phyloP scores from a whole-genome alignment of 2,888 invertebrate species.

The Tortrix viridana region DNA sequence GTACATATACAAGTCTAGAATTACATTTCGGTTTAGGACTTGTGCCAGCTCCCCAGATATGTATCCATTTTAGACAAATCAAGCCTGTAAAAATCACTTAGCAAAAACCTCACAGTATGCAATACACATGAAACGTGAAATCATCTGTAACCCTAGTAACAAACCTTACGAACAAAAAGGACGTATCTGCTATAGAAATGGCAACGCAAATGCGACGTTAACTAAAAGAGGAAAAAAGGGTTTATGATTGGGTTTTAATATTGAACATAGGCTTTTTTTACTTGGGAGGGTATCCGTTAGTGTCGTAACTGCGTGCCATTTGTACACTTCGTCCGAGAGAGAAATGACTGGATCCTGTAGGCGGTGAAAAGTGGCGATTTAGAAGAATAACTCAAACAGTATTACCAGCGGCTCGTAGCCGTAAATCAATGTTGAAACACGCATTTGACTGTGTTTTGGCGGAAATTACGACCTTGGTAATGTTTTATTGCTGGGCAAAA shows the following conservation, averaged over 20 bases:
- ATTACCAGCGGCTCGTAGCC: conserved; percentile 29
- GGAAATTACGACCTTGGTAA: not conserved
- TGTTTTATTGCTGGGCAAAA: too few species aligned
- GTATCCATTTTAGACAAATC: too few species aligned
- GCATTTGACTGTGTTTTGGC: conserved; percentile 1
- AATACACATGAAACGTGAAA: conserved; percentile 27
- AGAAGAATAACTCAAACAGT: conserved; percentile 37
- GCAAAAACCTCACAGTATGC: conserved; percentile 20
- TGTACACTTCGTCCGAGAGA: conserved; percentile 32
- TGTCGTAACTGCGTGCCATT: conserved; percentile 31
- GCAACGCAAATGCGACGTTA: too few species aligned
- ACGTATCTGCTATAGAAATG: too few species aligned
- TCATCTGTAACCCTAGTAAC: conserved; percentile 33
- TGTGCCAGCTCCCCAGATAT: too few species aligned
- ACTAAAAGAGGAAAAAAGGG: too few species aligned
- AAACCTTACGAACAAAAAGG: not conserved
- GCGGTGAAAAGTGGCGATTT: conserved; percentile 38
- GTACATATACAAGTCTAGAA: too few species aligned
- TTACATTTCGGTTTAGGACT: too few species aligned
- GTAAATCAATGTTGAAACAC: conserved; percentile 26
- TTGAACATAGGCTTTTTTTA: too few species aligned
- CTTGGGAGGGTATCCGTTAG: conserved; percentile 12
- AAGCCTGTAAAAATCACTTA: not conserved
- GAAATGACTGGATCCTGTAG: conserved; percentile 35
- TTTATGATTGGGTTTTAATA: too few species aligned